phyloP scores from a whole-genome alignment of 2,797 vertebrate genomes.

The Taenioides sp. region DNA sequence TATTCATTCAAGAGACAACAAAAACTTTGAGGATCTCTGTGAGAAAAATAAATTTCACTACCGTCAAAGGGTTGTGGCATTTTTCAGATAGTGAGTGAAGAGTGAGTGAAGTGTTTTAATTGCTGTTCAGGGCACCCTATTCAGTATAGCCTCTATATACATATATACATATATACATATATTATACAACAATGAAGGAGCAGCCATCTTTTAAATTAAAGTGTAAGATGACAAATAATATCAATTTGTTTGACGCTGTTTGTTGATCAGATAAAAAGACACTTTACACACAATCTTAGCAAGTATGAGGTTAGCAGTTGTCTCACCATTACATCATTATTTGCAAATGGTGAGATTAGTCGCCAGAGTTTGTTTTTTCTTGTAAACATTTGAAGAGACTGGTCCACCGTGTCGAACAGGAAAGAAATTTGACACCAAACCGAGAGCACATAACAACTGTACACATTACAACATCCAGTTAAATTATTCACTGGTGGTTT shows the following conservation, averaged over 20 bases:
- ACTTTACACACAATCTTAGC: background rate
- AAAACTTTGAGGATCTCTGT: background rate
- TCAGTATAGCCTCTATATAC: too few relatives aligned
- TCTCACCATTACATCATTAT: conserved; percentile 27
- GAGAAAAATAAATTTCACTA: background rate
- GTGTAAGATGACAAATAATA: too few relatives aligned
- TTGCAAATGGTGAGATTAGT: conserved; percentile 29
- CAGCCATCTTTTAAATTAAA: too few relatives aligned
- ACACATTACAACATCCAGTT: background rate
- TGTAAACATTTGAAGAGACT: conserved; percentile 20
- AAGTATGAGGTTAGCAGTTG: conserved; percentile 5
- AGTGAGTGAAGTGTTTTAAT: background rate
- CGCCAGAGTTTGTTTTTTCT: conserved; percentile 8
- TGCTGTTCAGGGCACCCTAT: too few relatives aligned
- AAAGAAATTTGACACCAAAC: conserved; percentile 29
- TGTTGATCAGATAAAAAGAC: background rate
- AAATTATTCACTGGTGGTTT: background rate
- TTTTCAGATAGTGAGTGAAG: background rate
- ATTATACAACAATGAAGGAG: too few relatives aligned
- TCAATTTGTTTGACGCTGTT: too few relatives aligned
- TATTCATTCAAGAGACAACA: background rate
- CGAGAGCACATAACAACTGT: background rate
- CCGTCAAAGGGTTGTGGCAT: background rate
- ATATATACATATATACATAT: too few relatives aligned
- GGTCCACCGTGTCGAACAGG: conserved; percentile 16